Evolutionary conservation across 2,113 vertebrate species (phyloP).

Genomic region (Sceloporus undulatus): DNA sequence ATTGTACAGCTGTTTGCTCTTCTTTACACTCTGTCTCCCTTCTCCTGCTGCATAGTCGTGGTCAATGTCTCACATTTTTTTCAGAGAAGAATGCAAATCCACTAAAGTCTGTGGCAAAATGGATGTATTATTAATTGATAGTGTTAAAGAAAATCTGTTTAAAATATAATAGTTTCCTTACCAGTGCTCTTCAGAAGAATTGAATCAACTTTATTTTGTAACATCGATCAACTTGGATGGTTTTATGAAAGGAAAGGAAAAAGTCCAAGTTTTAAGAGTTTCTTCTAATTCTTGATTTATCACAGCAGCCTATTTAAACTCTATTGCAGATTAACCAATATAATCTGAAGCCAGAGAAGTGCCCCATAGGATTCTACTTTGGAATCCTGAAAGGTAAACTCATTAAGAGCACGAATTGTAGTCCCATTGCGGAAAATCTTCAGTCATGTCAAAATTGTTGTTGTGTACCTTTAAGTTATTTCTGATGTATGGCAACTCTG

Average conservation of each 20-base stretch:
- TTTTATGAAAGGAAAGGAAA: slow-evolving; percentile 16
- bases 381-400: neutral
- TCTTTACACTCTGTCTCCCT: neutral
- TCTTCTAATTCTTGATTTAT: slow-evolving; percentile 24
- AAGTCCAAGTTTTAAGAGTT: neutral
- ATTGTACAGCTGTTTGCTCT: neutral
- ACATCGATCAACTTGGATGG: neutral
- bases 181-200: slow-evolving; percentile 1
- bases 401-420: neutral
- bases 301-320: neutral
- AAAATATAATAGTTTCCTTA: neutral
- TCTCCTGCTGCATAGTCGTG: neutral
- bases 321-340: slow-evolving; percentile 14
- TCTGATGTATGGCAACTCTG: no score
- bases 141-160: neutral
- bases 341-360: slow-evolving; percentile 5
- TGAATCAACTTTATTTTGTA: slow-evolving; percentile 13
- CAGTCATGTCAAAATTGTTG: neutral
- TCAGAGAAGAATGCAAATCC: neutral
- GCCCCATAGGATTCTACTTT: neutral
- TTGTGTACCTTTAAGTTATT: no score
- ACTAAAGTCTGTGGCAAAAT: neutral
- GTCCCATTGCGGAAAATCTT: neutral
- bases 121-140: neutral
- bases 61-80: neutral